These are phyloP conservation scores for Odocoileus virginianus DNA, from an alignment of 2,113 vertebrate genomes.

Conservation along the genomic window DNA sequence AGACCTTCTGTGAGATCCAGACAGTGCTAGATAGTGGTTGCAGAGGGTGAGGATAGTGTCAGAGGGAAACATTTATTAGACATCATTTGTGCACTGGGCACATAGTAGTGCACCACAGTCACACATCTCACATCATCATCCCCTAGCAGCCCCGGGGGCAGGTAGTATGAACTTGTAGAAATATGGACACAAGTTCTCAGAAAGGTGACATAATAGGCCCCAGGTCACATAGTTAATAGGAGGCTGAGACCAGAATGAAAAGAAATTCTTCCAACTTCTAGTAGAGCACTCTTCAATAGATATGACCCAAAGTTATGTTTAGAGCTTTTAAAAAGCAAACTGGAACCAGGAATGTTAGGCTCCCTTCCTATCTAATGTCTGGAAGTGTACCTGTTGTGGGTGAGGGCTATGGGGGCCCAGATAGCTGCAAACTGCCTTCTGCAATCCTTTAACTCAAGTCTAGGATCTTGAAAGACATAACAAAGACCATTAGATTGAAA, in stretches of 20 bases:
- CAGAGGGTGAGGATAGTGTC: not conserved
- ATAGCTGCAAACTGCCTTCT: not conserved
- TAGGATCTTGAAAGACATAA: not conserved
- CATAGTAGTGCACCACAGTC: not conserved
- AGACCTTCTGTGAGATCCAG: not conserved
- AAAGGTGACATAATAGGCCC: not conserved
- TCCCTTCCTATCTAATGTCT: rapidly evolving
- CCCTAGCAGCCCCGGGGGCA: not conserved
- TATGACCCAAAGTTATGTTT: not conserved
- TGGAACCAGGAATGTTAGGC: not conserved
- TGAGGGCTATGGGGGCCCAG: rapidly evolving
- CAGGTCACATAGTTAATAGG: not conserved
- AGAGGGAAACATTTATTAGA: not conserved
- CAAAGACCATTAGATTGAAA: not conserved
- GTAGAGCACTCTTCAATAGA: not conserved
- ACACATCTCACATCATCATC: not conserved
- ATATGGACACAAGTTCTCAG: not conserved
- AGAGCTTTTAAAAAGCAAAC: not conserved
- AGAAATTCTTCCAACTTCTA: not conserved
- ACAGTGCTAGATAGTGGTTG: not conserved
- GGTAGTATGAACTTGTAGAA: not conserved
- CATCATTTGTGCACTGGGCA: not conserved
- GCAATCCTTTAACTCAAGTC: not conserved
- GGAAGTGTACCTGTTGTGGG: not conserved
- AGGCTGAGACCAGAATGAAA: not conserved